These are phyloP conservation scores for Amphipoea lucens DNA, from an alignment of 2,888 invertebrate species.

Conservation along the genomic window DNA sequence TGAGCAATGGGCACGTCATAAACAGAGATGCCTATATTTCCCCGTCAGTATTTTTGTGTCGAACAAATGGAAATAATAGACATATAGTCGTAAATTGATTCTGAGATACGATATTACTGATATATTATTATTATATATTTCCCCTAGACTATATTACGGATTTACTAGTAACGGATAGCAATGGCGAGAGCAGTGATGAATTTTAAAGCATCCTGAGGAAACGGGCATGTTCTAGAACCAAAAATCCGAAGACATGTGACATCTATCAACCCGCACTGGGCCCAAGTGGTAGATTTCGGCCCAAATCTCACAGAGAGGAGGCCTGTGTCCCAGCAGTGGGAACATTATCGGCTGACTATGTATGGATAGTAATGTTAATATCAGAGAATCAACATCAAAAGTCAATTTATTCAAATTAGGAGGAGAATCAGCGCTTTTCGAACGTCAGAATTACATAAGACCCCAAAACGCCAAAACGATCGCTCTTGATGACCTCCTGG, in stretches of 20 bases:
- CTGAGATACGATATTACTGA: slow-evolving; percentile 39
- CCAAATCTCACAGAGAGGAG: no score
- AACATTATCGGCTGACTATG: no score
- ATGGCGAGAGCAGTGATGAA: no score
- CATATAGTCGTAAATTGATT: slow-evolving; percentile 56
- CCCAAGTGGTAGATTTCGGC: no score
- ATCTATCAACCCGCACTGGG: no score
- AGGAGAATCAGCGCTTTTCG: not conserved
- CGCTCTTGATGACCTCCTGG: not conserved
- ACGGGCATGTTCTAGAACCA: no score
- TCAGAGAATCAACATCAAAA: not conserved
- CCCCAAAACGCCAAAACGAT: not conserved
- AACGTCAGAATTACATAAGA: not conserved
- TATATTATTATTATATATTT: slow-evolving; percentile 19
- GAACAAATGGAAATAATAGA: slow-evolving; percentile 55
- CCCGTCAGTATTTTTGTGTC: slow-evolving; percentile 43
- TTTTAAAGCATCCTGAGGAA: no score
- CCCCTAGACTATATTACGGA: not conserved
- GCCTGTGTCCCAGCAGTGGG: no score
- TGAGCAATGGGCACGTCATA: slow-evolving; percentile 69
- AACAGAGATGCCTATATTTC: slow-evolving; percentile 59
- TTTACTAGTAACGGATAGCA: not conserved
- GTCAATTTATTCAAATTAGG: not conserved
- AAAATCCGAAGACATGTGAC: no score
- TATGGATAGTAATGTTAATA: not conserved